These are phyloP conservation scores for Nibea coibor DNA, from an alignment of 2,113 vertebrate species.

Conservation along the genomic window DNA sequence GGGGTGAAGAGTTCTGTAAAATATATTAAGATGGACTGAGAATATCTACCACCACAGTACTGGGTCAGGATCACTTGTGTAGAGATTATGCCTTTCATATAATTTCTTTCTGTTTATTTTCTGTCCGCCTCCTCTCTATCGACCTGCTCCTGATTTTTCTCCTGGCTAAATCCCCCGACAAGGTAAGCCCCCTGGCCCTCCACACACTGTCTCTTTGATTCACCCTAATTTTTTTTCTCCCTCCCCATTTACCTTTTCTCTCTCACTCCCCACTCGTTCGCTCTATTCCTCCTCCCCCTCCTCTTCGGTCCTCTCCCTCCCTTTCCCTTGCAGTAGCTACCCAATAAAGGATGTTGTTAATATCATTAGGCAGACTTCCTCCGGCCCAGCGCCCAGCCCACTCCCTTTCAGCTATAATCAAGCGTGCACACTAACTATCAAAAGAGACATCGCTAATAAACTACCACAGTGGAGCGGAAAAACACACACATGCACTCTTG, in stretches of 20 bases:
- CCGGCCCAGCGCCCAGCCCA: conserved; percentile 71
- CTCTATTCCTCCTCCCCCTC: conserved; percentile 4
- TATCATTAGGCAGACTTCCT: conserved; percentile 83
- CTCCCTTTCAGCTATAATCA: conserved; percentile 82
- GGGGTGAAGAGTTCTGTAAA: conserved; percentile 30
- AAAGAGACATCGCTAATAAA: conserved; percentile 81
- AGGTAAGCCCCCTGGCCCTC: conserved; percentile 14
- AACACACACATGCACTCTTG: conserved; percentile 54
- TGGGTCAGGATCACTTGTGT: not conserved
- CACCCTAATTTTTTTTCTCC: conserved; percentile 15
- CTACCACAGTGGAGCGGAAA: conserved; percentile 68
- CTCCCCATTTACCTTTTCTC: not conserved
- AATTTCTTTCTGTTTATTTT: conserved; percentile 32
- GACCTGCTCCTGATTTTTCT: conserved; percentile 35
- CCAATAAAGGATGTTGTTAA: conserved; percentile 83
- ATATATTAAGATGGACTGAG: conserved; percentile 42
- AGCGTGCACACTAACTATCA: conserved; percentile 80
- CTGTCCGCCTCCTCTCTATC: conserved; percentile 20
- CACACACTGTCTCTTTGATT: conserved; percentile 44
- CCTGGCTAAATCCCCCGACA: conserved; percentile 29
- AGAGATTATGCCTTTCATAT: conserved; percentile 23
- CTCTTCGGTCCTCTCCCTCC: conserved; percentile 34
- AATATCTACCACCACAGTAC: conserved; percentile 3
- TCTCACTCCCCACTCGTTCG: conserved; percentile 12
- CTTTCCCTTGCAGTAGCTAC: conserved; percentile 58